Percentiles rank a stretch among this genome's conserved stretches.
These are phyloP conservation scores for Conchocele bisecta DNA, from an alignment of 2,888 invertebrate genomes.

Conservation along the genomic window DNA sequence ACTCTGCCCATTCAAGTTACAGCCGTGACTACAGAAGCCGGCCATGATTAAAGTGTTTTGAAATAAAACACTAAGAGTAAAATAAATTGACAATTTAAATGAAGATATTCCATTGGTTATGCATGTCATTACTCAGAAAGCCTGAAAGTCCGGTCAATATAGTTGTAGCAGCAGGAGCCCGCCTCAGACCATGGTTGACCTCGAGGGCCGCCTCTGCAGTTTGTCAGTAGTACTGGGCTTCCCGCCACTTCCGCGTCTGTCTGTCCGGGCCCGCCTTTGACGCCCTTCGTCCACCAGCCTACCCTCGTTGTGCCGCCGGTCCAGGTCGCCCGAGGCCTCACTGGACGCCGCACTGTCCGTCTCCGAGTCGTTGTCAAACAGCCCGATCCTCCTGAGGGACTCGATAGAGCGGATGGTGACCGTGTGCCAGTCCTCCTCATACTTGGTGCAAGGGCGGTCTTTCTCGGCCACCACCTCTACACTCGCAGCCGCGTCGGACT, in stretches of 20 bases:
- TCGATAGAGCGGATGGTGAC: constrained; percentile 49
- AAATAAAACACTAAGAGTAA: too few relatives aligned
- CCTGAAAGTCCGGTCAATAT: too few relatives aligned
- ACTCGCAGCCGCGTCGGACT: background rate
- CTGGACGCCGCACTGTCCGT: background rate
- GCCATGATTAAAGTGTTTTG: too few relatives aligned
- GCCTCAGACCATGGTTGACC: background rate
- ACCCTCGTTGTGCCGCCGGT: background rate
- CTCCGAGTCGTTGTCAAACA: too few relatives aligned
- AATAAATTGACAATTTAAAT: too few relatives aligned
- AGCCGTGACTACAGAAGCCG: too few relatives aligned
- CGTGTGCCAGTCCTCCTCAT: constrained; percentile 46
- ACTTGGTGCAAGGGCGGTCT: too few relatives aligned
- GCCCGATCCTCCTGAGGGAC: constrained; percentile 43
- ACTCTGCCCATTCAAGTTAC: too few relatives aligned
- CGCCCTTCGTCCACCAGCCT: background rate
- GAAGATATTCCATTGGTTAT: too few relatives aligned
- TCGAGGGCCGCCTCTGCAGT: background rate
- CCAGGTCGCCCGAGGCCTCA: background rate
- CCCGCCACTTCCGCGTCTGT: background rate
- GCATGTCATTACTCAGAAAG: too few relatives aligned
- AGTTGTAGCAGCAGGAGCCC: too few relatives aligned
- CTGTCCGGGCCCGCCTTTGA: background rate
- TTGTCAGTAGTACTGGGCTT: too few relatives aligned
- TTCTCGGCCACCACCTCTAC: background rate